Percentiles rank a stretch among this genome's conserved stretches.
Evolutionary conservation across 1,140 invertebrate genomes (phyloP).

Genomic region (Mercenaria mercenaria): DNA sequence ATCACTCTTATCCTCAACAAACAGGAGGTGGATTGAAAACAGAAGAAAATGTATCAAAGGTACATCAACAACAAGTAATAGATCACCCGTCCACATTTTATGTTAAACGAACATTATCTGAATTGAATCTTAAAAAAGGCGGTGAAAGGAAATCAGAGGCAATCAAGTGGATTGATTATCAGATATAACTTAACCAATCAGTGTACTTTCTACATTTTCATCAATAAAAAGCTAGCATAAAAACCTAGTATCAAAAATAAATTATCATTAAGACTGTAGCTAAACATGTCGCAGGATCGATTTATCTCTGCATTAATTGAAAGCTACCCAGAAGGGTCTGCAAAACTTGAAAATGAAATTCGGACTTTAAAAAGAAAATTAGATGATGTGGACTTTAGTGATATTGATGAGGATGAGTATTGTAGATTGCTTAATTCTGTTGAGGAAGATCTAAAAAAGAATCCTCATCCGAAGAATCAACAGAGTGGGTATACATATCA

Average conservation of each 20-base stretch:
- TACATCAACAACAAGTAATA: too few species aligned
- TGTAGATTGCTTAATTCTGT: not conserved
- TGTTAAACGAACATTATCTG: not conserved
- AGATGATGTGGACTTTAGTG: not conserved
- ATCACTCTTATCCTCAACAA: too few species aligned
- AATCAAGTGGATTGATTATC: not conserved
- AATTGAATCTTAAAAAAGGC: not conserved
- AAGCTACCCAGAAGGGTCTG: not conserved
- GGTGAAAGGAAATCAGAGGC: not conserved
- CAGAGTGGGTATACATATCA: not conserved
- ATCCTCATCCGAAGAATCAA: too few species aligned
- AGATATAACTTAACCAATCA: not conserved
- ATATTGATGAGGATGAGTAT: constrained; percentile 17
- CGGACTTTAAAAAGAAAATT: constrained; percentile 19
- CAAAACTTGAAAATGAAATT: constrained; percentile 25
- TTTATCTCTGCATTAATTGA: not conserved
- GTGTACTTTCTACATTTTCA: not conserved
- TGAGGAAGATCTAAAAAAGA: not conserved
- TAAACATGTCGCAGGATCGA: not conserved
- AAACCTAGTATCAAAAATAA: too few species aligned
- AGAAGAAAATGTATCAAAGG: too few species aligned
- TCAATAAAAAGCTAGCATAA: too few species aligned
- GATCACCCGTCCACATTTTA: not conserved
- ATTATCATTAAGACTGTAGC: too few species aligned
- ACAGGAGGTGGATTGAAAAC: too few species aligned